These are phyloP conservation scores for Pelusios castaneus DNA, from an alignment of 2,113 vertebrate genomes.

Conservation along the genomic window DNA sequence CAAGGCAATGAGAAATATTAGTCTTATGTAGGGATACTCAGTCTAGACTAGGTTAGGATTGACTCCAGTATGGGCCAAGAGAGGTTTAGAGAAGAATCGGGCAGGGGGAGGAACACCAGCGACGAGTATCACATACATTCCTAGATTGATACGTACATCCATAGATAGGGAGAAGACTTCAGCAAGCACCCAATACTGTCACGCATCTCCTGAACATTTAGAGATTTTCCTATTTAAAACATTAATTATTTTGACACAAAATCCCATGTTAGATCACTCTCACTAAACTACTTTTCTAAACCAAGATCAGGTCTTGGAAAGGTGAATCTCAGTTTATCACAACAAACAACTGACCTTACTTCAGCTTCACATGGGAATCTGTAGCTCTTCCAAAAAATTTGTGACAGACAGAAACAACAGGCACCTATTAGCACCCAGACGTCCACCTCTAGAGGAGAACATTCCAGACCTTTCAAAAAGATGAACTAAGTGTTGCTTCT, in stretches of 20 bases:
- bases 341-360: background rate
- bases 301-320: too few relatives aligned
- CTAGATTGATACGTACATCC: background rate
- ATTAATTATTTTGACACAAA: background rate
- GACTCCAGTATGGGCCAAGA: background rate
- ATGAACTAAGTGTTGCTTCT: background rate
- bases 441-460: background rate
- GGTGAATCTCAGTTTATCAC: background rate
- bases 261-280: background rate
- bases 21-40: background rate
- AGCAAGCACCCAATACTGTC: background rate
- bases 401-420: background rate
- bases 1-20: background rate
- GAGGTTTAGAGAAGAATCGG: background rate
- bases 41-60: background rate
- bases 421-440: background rate
- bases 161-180: accelerated
- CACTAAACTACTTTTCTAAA: background rate
- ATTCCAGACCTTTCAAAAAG: background rate
- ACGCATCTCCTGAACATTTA: background rate
- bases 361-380: too few relatives aligned
- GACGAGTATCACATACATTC: background rate
- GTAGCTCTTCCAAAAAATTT: background rate
- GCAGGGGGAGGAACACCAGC: background rate
- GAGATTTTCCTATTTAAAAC: background rate